These are phyloP conservation scores for Sphaerophoria taeniata DNA, from an alignment of 2,888 invertebrate genomes.

Conservation along the genomic window DNA sequence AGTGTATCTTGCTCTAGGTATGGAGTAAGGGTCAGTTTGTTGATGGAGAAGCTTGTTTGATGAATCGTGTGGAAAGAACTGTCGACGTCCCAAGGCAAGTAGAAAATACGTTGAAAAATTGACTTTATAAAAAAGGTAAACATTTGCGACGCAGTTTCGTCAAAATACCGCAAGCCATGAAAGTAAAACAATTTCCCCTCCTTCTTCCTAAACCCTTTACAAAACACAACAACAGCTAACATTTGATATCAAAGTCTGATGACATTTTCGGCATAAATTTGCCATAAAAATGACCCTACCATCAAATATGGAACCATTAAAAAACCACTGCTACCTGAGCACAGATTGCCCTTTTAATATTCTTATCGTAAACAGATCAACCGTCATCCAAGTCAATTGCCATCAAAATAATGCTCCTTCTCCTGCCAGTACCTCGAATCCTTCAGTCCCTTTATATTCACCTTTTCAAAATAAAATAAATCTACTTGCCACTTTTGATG, in stretches of 20 bases:
- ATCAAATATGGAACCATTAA: not conserved
- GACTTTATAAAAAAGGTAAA: too few relatives aligned
- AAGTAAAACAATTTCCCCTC: too few relatives aligned
- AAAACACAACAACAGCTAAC: too few relatives aligned
- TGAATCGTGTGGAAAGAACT: too few relatives aligned
- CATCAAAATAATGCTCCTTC: not conserved
- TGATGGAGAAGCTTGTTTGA: too few relatives aligned
- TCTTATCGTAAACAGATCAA: not conserved
- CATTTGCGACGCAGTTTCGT: too few relatives aligned
- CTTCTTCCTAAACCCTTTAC: too few relatives aligned
- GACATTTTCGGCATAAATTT: not conserved
- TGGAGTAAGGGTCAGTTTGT: too few relatives aligned
- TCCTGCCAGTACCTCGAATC: not conserved
- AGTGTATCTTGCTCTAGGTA: too few relatives aligned
- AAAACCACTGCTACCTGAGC: not conserved
- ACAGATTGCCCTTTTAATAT: not conserved
- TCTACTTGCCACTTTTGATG: slow-evolving; percentile 7
- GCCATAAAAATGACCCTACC: not conserved
- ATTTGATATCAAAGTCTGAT: not conserved
- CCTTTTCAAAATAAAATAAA: slow-evolving; percentile 1
- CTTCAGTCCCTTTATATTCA: not conserved
- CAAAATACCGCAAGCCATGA: too few relatives aligned
- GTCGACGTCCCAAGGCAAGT: too few relatives aligned
- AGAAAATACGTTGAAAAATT: too few relatives aligned
- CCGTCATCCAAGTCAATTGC: not conserved